These are phyloP conservation scores for Heliconius ethilla DNA, from an alignment of 2,888 invertebrate species.

Conservation along the genomic window DNA sequence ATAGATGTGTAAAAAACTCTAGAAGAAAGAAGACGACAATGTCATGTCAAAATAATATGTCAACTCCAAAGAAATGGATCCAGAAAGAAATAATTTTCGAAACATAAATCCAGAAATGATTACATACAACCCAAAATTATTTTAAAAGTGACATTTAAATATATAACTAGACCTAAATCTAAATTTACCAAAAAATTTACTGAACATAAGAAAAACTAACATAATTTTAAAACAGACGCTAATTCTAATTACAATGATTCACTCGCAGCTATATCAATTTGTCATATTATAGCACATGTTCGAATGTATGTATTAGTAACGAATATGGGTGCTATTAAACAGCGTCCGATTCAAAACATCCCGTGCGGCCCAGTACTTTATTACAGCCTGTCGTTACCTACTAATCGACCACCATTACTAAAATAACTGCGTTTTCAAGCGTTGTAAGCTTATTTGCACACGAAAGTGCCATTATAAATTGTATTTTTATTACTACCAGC, in stretches of 20 bases:
- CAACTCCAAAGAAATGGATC: neutral
- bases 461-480: constrained; percentile 19
- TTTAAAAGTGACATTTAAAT: too few species aligned
- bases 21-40: neutral
- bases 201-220: neutral
- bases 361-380: constrained; percentile 74
- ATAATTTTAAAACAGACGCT: neutral
- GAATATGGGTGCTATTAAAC: constrained; percentile 76
- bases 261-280: constrained; percentile 21
- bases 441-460: constrained; percentile 32
- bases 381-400: constrained; percentile 73
- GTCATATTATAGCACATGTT: constrained; percentile 37
- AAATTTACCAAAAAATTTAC: neutral
- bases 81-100: neutral
- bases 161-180: neutral
- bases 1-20: neutral
- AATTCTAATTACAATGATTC: neutral
- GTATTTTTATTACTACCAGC: constrained; percentile 6
- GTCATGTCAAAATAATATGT: too few species aligned
- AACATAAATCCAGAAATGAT: neutral
- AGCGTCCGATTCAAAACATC: constrained; percentile 79
- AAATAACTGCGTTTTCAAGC: constrained; percentile 67
- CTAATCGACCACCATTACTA: constrained; percentile 78
- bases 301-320: constrained; percentile 51
- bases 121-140: neutral